A percentile compares a stretch with the other conserved stretches of the same genome.
phyloP scores from a whole-genome alignment of 2,113 vertebrate genomes.

The Felis chaus region DNA sequence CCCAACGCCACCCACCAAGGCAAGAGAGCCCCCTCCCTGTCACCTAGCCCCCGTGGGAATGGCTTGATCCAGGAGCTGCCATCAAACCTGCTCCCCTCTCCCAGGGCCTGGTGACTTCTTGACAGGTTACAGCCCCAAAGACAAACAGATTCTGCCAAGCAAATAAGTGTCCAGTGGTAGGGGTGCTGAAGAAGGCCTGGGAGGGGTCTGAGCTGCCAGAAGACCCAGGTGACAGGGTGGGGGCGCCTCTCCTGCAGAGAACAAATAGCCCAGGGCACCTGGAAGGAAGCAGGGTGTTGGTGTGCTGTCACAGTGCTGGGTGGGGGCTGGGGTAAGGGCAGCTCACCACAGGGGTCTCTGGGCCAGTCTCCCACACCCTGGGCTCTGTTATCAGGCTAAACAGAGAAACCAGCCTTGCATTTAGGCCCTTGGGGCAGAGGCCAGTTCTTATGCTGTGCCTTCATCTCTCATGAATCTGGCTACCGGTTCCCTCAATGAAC shows the following conservation, averaged over 20 bases:
- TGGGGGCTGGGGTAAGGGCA: neutral
- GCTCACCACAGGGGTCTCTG: neutral
- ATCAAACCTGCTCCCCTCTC: conserved; percentile 54
- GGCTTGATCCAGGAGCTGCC: conserved; percentile 26
- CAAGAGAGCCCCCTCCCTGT: conserved; percentile 58
- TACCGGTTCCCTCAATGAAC: neutral
- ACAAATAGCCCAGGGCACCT: conserved; percentile 74
- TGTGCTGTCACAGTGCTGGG: neutral
- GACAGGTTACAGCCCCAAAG: conserved; percentile 87
- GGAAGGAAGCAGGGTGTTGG: conserved; percentile 77
- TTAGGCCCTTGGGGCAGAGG: neutral
- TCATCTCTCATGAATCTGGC: neutral
- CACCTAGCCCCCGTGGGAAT: conserved; percentile 77
- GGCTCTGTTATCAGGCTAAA: neutral
- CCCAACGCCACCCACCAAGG: neutral
- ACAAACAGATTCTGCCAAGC: conserved; percentile 84
- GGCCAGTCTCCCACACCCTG: neutral
- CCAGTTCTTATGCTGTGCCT: neutral
- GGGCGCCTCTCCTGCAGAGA: conserved; percentile 62
- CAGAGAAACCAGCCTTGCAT: neutral
- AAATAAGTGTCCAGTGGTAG: conserved; percentile 78
- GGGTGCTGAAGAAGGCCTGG: neutral
- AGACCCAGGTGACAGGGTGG: conserved; percentile 35
- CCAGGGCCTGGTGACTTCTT: conserved; percentile 66
- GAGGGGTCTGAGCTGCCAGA: conserved; percentile 48